Percentiles rank a stretch among this genome's conserved stretches.
These are phyloP conservation scores for Andrena bucephala DNA, from an alignment of 2,888 invertebrate genomes.

Conservation along the genomic window DNA sequence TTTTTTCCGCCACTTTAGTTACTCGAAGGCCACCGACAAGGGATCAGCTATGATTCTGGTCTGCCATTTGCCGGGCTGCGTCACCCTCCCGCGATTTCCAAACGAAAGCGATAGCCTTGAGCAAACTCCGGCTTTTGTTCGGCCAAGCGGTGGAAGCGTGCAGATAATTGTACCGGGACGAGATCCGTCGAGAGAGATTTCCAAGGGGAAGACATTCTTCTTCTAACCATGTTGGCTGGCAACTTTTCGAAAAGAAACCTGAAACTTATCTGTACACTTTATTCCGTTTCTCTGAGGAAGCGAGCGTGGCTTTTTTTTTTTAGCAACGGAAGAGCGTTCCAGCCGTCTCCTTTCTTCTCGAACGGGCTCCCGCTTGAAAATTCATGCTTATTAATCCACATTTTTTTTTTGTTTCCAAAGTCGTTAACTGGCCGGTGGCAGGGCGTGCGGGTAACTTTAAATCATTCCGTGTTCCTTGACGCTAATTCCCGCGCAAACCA, in stretches of 20 bases:
- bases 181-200: conserved; percentile 2
- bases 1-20: conserved; percentile 35
- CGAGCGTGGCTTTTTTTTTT: not conserved
- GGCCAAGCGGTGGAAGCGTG: conserved; percentile 15
- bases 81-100: conserved; percentile 23
- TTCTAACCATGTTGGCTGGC: not conserved
- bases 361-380: not conserved
- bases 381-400: not conserved
- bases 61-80: conserved; percentile 10
- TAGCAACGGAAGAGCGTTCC: not conserved
- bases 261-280: conserved; percentile 1
- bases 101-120: conserved; percentile 23
- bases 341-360: not conserved
- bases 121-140: conserved; percentile 1
- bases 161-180: conserved; percentile 29
- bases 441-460: not conserved
- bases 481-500: not conserved
- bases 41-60: conserved; percentile 39
- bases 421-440: not conserved
- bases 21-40: not conserved
- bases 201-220: not conserved
- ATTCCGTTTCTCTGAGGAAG: not conserved
- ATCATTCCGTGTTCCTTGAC: not conserved
- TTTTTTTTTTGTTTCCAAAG: not conserved
- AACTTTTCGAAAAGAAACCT: conserved; percentile 5